Percentiles rank a stretch among this genome's conserved stretches.
These are phyloP conservation scores for Macrochelys suwanniensis DNA, from an alignment of 2,797 vertebrate species.

Conservation along the genomic window DNA sequence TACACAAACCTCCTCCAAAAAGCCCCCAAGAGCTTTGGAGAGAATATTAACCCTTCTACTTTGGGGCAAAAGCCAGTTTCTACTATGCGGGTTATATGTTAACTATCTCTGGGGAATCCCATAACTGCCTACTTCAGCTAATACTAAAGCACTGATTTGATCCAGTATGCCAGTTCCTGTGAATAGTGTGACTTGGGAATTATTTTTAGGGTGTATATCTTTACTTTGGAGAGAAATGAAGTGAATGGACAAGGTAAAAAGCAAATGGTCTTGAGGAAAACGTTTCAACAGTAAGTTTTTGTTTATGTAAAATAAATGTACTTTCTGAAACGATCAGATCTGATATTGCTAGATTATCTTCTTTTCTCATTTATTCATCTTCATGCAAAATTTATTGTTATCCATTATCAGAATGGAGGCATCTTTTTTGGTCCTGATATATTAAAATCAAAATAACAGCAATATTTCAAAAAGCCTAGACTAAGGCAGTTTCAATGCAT, in stretches of 20 bases:
- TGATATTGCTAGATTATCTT: slow-evolving; percentile 26
- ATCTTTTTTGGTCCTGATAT: slow-evolving; percentile 53
- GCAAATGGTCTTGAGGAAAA: background rate
- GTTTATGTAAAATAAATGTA: slow-evolving; percentile 26
- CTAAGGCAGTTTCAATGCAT: slow-evolving; percentile 54
- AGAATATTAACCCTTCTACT: background rate
- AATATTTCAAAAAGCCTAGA: slow-evolving; percentile 34
- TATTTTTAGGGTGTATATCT: slow-evolving; percentile 7
- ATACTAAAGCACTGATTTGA: background rate
- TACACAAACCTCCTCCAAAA: background rate
- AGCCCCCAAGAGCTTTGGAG: background rate
- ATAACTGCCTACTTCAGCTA: background rate
- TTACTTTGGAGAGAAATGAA: background rate
- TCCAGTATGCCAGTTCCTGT: background rate
- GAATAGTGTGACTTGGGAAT: background rate
- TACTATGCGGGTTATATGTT: background rate
- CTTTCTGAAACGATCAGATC: background rate
- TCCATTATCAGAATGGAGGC: background rate
- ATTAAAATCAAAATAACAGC: slow-evolving; percentile 49
- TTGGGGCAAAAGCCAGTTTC: background rate
- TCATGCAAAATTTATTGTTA: slow-evolving; percentile 10
- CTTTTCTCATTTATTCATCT: slow-evolving; percentile 35
- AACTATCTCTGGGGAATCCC: background rate
- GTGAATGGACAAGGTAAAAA: background rate
- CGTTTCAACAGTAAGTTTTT: slow-evolving; percentile 17